Evolutionary conservation across 2,113 vertebrate species (phyloP).

Genomic region (Herpailurus yagouaroundi): DNA sequence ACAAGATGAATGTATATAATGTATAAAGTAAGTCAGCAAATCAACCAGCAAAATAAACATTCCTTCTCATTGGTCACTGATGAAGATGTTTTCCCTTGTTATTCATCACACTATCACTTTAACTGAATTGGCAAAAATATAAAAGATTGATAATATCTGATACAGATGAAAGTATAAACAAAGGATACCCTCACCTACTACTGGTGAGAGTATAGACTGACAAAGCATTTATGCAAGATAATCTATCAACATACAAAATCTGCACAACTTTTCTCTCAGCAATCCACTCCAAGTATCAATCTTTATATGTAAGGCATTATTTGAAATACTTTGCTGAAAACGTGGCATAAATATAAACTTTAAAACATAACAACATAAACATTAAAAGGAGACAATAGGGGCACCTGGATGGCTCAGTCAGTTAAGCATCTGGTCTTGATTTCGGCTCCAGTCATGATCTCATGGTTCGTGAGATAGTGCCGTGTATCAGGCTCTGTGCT

Average conservation of each 20-base stretch:
- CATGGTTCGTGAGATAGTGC: too few species aligned
- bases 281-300: neutral
- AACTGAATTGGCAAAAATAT: conserved; percentile 22
- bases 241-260: neutral
- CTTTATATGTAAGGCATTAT: neutral
- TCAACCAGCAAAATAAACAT: neutral
- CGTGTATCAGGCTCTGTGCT: too few species aligned
- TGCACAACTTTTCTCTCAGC: neutral
- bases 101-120: conserved; percentile 21
- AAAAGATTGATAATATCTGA: neutral
- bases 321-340: conserved; percentile 24
- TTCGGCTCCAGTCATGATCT: too few species aligned
- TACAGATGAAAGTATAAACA: neutral
- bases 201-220: neutral
- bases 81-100: neutral
- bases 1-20: conserved; percentile 6
- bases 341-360: neutral
- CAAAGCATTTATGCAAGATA: neutral
- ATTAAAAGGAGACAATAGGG: neutral
- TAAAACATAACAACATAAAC: neutral
- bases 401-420: too few species aligned
- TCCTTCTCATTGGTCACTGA: neutral
- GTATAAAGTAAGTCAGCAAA: neutral
- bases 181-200: neutral
- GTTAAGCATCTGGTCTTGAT: too few species aligned